These are phyloP conservation scores for Panagrolaimus sp. DNA, from an alignment of 1,140 invertebrate genomes.

Conservation along the genomic window DNA sequence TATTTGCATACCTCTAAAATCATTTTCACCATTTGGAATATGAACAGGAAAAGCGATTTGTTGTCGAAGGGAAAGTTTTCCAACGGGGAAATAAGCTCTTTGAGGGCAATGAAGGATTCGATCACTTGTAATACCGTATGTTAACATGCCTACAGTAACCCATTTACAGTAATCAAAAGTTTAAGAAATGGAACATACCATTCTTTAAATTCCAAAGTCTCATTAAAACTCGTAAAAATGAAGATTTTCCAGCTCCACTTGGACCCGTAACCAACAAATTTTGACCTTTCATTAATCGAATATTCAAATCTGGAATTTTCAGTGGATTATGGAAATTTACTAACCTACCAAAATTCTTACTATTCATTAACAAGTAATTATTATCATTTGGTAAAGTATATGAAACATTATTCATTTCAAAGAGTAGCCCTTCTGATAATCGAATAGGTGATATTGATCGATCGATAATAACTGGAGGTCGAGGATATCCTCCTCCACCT, in stretches of 20 bases:
- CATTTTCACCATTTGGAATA: neutral
- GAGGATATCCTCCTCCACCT: neutral
- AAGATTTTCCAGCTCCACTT: slow-evolving; percentile 67
- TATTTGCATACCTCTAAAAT: neutral
- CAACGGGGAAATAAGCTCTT: neutral
- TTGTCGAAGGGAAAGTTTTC: neutral
- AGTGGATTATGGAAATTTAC: too few species aligned
- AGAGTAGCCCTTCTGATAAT: slow-evolving; percentile 16
- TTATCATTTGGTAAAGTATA: slow-evolving; percentile 30
- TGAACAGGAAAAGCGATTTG: slow-evolving; percentile 10
- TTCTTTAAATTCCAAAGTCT: slow-evolving; percentile 63
- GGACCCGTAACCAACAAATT: slow-evolving; percentile 65
- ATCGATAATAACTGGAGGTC: neutral
- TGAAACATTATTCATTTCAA: slow-evolving; percentile 30
- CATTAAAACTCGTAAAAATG: slow-evolving; percentile 64
- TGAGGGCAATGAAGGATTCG: neutral
- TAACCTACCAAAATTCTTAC: neutral
- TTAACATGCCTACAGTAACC: neutral
- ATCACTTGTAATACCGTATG: neutral
- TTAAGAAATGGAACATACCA: slow-evolving; percentile 31
- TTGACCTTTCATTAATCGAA: slow-evolving; percentile 61
- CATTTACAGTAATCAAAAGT: too few species aligned
- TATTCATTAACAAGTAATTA: slow-evolving; percentile 24
- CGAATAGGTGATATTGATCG: neutral
- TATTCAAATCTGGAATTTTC: slow-evolving; percentile 60